Base-by-base conservation (phyloP, 2,113 vertebrate genomes). In the Calyptommatus sinebrachiatus region DNA sequence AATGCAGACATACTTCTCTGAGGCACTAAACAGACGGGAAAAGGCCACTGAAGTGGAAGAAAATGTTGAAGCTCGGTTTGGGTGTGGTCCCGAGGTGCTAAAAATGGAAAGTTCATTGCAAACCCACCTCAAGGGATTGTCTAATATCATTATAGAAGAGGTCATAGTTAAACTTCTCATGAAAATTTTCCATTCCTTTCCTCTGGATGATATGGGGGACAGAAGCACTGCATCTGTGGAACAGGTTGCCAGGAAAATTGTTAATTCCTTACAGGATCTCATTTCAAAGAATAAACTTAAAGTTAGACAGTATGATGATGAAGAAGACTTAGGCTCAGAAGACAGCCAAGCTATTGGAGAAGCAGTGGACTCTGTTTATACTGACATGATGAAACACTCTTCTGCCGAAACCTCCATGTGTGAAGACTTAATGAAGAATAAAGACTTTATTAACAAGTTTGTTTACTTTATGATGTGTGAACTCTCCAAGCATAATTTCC, bases 391-490 rank as follows among this genome's bases (percentile, higher is more conserved):
- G 61, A 91, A 89, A 29, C 75, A 89, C 26, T 89, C 84, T 62
- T 88, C 86, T 14, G 91, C 90, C 11, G 78, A 80, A 3, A 62
- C 18, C 3, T 90, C 88, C 65, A 5, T 91, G 68, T 86, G 87
- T 77, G 83, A 89, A 78, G 92, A 92, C 35, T 80, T 92, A 63
- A 66, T 87, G 63, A 74, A 85, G n/a, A 89, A 77, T 26, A 85
- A 84, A 65, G 45, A 85, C 16, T 84, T 91, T 12, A 86, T 87
- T 67, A 88, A 92, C 70, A 71, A 87, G 78, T 88, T 92, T 66
- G 91, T 87, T 2, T 88, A 62, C 60, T 85, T 90, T 85, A 83
- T 91, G 89, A 83, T 91, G 35, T 88, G 87, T 18, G 89, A 87
- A 83, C 87, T 91, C 82, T 89, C 85, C 16, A 84, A 75, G 46